A percentile compares a stretch with the other conserved stretches of the same genome.
phyloP scores from a whole-genome alignment of 1,140 invertebrate species.

The Philopotamus ludificatus region DNA sequence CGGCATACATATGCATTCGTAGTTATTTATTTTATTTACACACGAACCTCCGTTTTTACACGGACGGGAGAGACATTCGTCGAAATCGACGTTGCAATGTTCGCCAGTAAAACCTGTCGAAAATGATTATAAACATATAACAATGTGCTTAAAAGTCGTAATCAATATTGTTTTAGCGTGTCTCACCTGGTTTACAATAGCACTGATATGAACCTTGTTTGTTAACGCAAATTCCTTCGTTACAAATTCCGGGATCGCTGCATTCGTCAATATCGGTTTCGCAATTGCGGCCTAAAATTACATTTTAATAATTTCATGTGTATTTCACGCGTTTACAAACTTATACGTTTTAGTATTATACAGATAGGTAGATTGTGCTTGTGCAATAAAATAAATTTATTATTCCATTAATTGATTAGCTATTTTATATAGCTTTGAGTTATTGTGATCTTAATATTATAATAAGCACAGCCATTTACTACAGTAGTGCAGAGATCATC shows the following conservation, averaged over 20 bases:
- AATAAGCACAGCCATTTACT: too few relatives aligned
- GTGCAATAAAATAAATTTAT: too few relatives aligned
- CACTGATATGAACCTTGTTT: constrained; percentile 76
- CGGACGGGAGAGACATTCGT: constrained; percentile 84
- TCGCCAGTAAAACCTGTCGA: constrained; percentile 72
- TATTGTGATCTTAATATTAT: too few relatives aligned
- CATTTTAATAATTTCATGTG: constrained; percentile 8
- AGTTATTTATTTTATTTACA: constrained; percentile 81
- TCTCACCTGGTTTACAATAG: constrained; percentile 70
- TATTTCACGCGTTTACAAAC: neutral
- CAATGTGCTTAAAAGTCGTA: too few relatives aligned
- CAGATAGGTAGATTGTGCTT: too few relatives aligned
- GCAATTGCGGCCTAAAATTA: constrained; percentile 63
- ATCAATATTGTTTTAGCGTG: too few relatives aligned
- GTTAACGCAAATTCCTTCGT: constrained; percentile 81
- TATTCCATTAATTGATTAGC: too few relatives aligned
- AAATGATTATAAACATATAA: neutral
- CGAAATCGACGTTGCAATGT: constrained; percentile 79
- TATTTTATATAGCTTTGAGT: too few relatives aligned
- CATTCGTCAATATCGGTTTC: constrained; percentile 81
- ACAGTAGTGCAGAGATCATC: too few relatives aligned
- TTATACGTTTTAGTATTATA: too few relatives aligned
- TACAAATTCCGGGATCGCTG: constrained; percentile 64
- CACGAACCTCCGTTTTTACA: constrained; percentile 89
- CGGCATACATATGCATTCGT: constrained; percentile 77